Percentiles rank a stretch among this genome's conserved stretches.
Conservation (phyloP, 2,113 vertebrate genomes). For the Dolichallabes microphthalmus region DNA sequence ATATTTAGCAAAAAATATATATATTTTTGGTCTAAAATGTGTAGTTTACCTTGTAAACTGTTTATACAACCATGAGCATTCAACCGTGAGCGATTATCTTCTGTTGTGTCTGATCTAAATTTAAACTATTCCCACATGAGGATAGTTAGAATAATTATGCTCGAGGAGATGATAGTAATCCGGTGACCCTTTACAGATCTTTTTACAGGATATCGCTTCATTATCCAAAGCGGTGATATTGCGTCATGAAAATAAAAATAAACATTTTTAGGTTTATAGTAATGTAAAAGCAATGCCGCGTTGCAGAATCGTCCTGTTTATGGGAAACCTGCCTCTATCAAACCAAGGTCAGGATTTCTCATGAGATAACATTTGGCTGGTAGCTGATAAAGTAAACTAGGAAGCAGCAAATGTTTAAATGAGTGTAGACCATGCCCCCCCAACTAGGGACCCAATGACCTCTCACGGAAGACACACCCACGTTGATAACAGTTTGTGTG, state of each 20-base stretch:
- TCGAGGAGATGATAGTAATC: slow-evolving; percentile 1
- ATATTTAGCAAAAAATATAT: not conserved
- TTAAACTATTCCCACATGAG: slow-evolving; percentile 17
- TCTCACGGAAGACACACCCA: not conserved
- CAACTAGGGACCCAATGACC: not conserved
- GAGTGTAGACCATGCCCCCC: not conserved
- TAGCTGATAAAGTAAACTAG: slow-evolving; percentile 11
- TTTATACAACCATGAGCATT: not conserved
- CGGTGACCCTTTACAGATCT: not conserved
- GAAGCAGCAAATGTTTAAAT: not conserved
- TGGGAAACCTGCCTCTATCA: not conserved
- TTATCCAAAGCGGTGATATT: slow-evolving; percentile 1
- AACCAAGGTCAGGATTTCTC: slow-evolving; percentile 1
- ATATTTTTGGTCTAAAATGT: not conserved
- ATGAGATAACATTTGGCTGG: not conserved
- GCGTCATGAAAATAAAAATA: slow-evolving; percentile 23
- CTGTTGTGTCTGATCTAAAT: slow-evolving; percentile 41
- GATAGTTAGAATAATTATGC: not conserved
- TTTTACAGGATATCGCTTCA: slow-evolving; percentile 26
- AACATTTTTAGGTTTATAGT: not conserved
- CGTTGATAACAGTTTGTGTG: not conserved
- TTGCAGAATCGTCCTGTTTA: not conserved
- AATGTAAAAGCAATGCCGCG: not conserved
- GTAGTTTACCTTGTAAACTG: too few relatives aligned
- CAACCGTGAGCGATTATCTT: slow-evolving; percentile 14